Evolutionary conservation across 2,797 vertebrate genomes (phyloP), one percentile per base, ranked within the genome.

Genomic region (Benthosema pterotum): DNA sequence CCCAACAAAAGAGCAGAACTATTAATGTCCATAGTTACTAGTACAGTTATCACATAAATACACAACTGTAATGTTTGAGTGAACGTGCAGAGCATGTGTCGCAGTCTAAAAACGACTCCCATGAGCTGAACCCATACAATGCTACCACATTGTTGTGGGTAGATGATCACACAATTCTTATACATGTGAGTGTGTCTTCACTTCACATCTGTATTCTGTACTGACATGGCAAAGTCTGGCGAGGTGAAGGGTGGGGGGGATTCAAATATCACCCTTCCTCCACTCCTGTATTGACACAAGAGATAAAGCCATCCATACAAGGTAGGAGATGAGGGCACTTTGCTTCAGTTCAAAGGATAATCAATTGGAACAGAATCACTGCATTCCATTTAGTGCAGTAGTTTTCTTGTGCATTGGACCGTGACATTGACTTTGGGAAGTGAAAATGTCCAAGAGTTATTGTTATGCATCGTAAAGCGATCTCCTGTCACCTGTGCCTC

Each of bases 181-280:
- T n/a, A n/a, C n/a, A n/a, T n/a, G n/a, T n/a, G n/a, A n/a, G n/a
- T n/a, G n/a, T n/a, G n/a, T n/a, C n/a, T n/a, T n/a, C n/a, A n/a
- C n/a, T n/a, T n/a, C n/a, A n/a, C n/a, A n/a, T n/a, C n/a, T n/a
- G n/a, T n/a, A n/a, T n/a, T 75, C 49, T 53, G 32, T 58, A 55
- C 12, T 28, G 56, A 11, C 17, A 15, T 55, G 46, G 52, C 12
- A 63, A 52, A 12, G 45, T 57, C 7, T 1, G 16, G 42, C 32
- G 52, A 65, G 11, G 0, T 16, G 42, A 70, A 54, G 22, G 15
- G 15, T 15, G n/a, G 8, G 13, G 15, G 56, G 25, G 52, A 60
- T 51, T 79, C 62, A 49, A 5, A 67, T 76, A 71, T 69, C 16
- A 48, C 58, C 25, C 69, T 56, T 22, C 57, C 12, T 57, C 48